phyloP scores from a whole-genome alignment of 2,888 invertebrate species.

The Harpalus rubripes region DNA sequence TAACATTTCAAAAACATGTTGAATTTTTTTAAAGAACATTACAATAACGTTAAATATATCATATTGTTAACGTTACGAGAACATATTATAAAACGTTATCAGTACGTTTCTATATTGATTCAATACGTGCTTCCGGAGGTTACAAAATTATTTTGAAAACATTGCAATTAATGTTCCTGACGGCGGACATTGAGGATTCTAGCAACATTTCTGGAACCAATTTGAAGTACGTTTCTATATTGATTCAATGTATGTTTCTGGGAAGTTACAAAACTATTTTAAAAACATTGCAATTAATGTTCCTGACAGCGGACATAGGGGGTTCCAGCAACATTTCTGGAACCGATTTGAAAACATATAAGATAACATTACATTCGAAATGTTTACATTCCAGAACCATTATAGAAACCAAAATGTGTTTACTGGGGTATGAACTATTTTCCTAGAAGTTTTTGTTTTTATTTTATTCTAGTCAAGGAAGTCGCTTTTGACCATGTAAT shows the following conservation, averaged over 20 bases:
- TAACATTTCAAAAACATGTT: neutral
- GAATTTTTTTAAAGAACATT: neutral
- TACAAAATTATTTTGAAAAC: neutral
- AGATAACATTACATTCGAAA: constrained; percentile 11
- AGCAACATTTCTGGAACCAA: neutral
- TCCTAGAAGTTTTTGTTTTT: too few species aligned
- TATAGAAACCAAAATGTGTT: constrained; percentile 2
- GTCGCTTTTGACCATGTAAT: too few species aligned
- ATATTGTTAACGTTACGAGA: neutral
- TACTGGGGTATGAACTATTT: neutral
- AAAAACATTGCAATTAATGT: too few species aligned
- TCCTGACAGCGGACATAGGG: too few species aligned
- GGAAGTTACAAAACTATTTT: too few species aligned
- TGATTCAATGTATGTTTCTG: too few species aligned
- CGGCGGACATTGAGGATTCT: neutral
- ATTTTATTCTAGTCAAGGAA: too few species aligned
- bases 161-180: constrained; percentile 5
- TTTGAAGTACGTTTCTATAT: too few species aligned
- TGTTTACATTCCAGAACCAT: constrained; percentile 3
- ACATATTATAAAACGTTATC: neutral
- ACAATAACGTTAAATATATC: neutral
- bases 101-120: neutral
- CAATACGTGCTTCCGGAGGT: neutral
- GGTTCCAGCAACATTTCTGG: too few species aligned
- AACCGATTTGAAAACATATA: neutral